These are phyloP conservation scores for Drosophila santomea DNA, from an alignment of 1,140 invertebrate genomes.

Conservation along the genomic window DNA sequence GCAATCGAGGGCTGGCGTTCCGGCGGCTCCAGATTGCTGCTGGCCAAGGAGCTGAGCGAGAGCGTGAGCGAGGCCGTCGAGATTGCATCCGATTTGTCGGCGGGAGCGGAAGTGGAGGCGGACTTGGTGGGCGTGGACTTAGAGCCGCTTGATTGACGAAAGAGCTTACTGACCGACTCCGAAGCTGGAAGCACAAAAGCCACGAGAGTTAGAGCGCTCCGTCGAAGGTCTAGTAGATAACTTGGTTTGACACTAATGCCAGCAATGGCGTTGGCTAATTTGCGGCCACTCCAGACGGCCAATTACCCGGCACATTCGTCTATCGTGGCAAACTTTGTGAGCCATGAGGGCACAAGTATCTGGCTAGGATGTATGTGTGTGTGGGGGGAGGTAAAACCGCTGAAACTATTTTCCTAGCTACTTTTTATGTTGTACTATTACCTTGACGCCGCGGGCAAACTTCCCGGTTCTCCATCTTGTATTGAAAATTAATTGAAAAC, in stretches of 20 bases:
- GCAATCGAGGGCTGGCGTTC: slow-evolving; percentile 61
- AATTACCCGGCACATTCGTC: slow-evolving; percentile 69
- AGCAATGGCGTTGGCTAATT: slow-evolving; percentile 69
- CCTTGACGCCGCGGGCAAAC: slow-evolving; percentile 21
- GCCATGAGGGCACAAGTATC: slow-evolving; percentile 2
- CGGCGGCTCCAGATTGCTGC: slow-evolving; percentile 40
- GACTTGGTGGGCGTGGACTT: slow-evolving; percentile 65
- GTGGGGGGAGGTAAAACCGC: slow-evolving; percentile 20
- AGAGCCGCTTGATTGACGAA: slow-evolving; percentile 76
- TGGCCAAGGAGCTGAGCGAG: slow-evolving; percentile 73
- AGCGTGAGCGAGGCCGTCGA: slow-evolving; percentile 70
- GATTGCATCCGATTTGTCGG: slow-evolving; percentile 68
- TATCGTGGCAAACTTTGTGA: slow-evolving; percentile 30
- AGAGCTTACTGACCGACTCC: slow-evolving; percentile 83
- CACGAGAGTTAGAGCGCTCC: slow-evolving; percentile 44
- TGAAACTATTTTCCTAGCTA: slow-evolving; percentile 54
- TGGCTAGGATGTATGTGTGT: neutral
- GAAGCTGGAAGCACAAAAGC: slow-evolving; percentile 66
- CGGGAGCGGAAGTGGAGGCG: slow-evolving; percentile 14
- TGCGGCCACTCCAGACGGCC: slow-evolving; percentile 58
- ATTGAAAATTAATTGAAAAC: slow-evolving; percentile 82
- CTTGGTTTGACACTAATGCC: slow-evolving; percentile 73
- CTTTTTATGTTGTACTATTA: slow-evolving; percentile 53
- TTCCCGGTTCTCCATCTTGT: slow-evolving; percentile 30
- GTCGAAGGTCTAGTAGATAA: slow-evolving; percentile 61